Evolutionary conservation across 2,113 vertebrate genomes (phyloP).

Genomic region (Menura novaehollandiae): DNA sequence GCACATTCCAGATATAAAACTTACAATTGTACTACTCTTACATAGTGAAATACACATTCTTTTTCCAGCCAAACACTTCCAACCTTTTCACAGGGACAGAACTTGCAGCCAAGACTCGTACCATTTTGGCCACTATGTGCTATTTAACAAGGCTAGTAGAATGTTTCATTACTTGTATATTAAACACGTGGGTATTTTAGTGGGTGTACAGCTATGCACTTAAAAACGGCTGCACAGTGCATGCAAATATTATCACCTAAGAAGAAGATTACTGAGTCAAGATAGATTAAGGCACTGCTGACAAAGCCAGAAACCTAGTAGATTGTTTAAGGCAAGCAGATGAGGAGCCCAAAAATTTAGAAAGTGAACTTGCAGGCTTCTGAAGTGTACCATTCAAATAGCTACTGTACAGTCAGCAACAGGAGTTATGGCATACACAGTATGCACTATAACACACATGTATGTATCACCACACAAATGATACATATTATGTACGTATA

Average conservation of each 20-base stretch:
- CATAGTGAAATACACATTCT: not conserved
- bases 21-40: not conserved
- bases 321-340: not conserved
- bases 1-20: not conserved
- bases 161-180: not conserved
- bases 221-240: not conserved
- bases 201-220: not conserved
- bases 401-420: not conserved
- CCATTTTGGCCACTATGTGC: not conserved
- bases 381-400: not conserved
- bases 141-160: not conserved
- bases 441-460: not conserved
- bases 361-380: not conserved
- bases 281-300: not conserved
- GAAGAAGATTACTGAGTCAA: not conserved
- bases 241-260: not conserved
- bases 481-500: not conserved
- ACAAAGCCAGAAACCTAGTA: not conserved
- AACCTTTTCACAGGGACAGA: not conserved
- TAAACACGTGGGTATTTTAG: not conserved
- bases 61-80: not conserved
- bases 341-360: not conserved
- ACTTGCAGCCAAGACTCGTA: not conserved
- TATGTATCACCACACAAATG: not conserved
- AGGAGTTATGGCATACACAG: not conserved